Base-by-base conservation (phyloP, 92 coral and sea anemone genomes). In the Anthopleura xanthogrammica region DNA sequence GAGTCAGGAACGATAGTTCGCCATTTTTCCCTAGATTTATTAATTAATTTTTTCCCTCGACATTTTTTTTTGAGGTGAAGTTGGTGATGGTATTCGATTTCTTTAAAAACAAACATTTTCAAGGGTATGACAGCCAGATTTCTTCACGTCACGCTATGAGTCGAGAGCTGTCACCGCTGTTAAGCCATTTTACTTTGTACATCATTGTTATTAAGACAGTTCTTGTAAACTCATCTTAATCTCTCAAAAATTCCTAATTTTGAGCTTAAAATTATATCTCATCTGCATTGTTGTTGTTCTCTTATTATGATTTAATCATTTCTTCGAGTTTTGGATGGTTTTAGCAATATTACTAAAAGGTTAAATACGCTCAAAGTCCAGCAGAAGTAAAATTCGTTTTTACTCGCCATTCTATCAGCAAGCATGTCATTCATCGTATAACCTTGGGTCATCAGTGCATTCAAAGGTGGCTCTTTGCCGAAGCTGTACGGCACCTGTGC, bases 401-500 rank as follows among this genome's bases (percentile, higher is more conserved):
- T 62, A 7, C 29, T 68, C 19, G 74, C 5, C 12, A 68, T 68
- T 68, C 16, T 12, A 68, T 29, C 42, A 36, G 41, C 7, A 24
- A 36, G 16, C 17, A 23, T 68, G 42, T 68, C 74, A 68, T 10
- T 68, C 42, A 36, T 68, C 74, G 42, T 36, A 9, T 68, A 68
- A 68, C 74, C 74, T 68, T 68, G 74, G 74, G 74, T 12, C 36
- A 68, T 68, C 16, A 68, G 7, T 10, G 0, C 79, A 76, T 76
- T 76, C 79, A 76, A 76, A 43, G 55, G 79, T 76, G 60, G 60
- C 79, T 19, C 40, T 9, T 20, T 19, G 79, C 79, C 58, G 79
- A 76, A 76, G 13, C 55, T 39, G 0, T 19, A 22, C 13, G 40
- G 29, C 56, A 43, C 55, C 60, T 43, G 55, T 43, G 79, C 56